Evolutionary conservation across 2,113 vertebrate genomes (phyloP).

Genomic region (Falcunculus frontatus): DNA sequence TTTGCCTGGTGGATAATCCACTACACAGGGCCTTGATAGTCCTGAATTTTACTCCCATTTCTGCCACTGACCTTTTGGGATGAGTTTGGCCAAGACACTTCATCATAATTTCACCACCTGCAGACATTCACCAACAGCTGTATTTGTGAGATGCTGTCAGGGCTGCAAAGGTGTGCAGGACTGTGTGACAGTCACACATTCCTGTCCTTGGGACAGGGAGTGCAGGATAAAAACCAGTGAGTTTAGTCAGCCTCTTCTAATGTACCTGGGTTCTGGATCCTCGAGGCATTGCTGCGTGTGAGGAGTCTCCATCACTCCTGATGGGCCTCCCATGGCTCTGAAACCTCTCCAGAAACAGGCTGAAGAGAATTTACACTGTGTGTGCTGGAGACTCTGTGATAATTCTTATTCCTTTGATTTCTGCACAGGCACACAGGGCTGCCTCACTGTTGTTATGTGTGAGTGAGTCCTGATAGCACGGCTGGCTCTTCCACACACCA

Average conservation of each 20-base stretch:
- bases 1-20: background rate
- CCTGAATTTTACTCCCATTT: background rate
- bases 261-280: rapidly evolving
- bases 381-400: background rate
- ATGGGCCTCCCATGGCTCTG: background rate
- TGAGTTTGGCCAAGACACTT: background rate
- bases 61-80: background rate
- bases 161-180: background rate
- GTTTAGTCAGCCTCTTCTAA: background rate
- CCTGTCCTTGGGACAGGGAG: background rate
- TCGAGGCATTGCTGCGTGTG: rapidly evolving
- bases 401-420: background rate
- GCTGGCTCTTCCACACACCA: background rate
- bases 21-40: rapidly evolving
- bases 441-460: background rate
- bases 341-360: background rate
- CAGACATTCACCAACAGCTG: background rate
- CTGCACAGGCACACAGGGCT: background rate
- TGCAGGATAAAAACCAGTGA: background rate
- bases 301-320: background rate
- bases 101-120: background rate
- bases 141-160: background rate
- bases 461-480: background rate
- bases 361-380: background rate
- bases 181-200: background rate